Conservation (phyloP, 2,888 invertebrate genomes). For the Lycia hirtaria region DNA sequence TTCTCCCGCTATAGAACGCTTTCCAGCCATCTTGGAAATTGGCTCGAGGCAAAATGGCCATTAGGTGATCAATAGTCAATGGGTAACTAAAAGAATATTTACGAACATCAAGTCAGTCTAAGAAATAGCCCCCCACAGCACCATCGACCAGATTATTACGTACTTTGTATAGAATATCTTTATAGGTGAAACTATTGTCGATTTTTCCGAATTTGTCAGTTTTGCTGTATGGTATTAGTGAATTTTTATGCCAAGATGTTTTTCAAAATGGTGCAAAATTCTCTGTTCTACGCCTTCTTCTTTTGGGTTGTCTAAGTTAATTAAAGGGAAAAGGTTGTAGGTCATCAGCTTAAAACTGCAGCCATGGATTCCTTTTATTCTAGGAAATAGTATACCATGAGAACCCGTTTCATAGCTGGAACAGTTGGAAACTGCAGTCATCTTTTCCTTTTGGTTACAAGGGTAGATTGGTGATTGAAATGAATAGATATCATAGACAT, state of each 20-base stretch:
- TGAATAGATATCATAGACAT: constrained; percentile 28
- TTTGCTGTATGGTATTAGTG: constrained; percentile 42
- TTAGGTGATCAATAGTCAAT: constrained; percentile 34
- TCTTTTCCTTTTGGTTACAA: constrained; percentile 21
- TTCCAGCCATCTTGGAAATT: constrained; percentile 37
- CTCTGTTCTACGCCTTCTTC: constrained; percentile 44
- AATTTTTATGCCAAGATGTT: constrained; percentile 40
- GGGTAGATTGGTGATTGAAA: constrained; percentile 29
- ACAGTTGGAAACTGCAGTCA: constrained; percentile 11
- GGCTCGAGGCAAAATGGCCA: constrained; percentile 35
- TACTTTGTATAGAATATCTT: constrained; percentile 43
- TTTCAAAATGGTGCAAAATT: constrained; percentile 42
- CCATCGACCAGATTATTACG: constrained; percentile 47
- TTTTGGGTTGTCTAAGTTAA: constrained; percentile 39
- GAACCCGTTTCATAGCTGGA: constrained; percentile 2
- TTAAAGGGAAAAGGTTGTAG: constrained; percentile 41
- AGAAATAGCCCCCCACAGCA: constrained; percentile 45
- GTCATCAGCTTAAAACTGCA: constrained; percentile 44
- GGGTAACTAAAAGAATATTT: constrained; percentile 45
- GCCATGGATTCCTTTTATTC: not conserved
- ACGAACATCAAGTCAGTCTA: constrained; percentile 11
- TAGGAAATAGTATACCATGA: constrained; percentile 12
- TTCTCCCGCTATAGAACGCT: constrained; percentile 28
- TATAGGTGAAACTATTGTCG: constrained; percentile 36
- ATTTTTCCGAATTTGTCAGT: constrained; percentile 47